These are phyloP conservation scores for Epinotia ramella DNA, from an alignment of 2,888 invertebrate species.

Conservation along the genomic window DNA sequence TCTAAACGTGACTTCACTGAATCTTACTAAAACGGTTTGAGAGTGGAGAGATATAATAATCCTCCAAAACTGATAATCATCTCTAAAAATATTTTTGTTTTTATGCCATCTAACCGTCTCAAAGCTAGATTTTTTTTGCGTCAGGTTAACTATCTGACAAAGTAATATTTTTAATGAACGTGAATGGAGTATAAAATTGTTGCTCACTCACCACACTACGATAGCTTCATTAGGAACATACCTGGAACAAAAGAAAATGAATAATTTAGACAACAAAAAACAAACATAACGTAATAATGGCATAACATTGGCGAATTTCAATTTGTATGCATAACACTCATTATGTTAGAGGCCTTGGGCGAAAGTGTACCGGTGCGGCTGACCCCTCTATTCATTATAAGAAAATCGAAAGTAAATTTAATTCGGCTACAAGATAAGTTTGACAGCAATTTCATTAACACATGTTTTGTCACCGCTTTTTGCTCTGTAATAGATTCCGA, in stretches of 20 bases:
- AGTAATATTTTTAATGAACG: neutral
- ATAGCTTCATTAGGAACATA: conserved; percentile 54
- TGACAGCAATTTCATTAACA: conserved; percentile 68
- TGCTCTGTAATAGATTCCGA: conserved; percentile 52
- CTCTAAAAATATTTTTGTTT: neutral
- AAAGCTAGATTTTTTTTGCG: neutral
- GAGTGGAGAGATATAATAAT: neutral
- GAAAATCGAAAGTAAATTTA: conserved; percentile 82
- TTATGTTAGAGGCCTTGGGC: conserved; percentile 70
- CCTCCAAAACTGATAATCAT: neutral
- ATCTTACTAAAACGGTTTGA: neutral
- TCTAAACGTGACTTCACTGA: neutral
- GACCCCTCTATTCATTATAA: conserved; percentile 79
- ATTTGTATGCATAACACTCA: conserved; percentile 63
- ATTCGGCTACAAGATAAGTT: conserved; percentile 71
- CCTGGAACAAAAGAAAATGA: conserved; percentile 66
- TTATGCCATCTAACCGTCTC: neutral
- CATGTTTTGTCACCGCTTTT: conserved; percentile 57
- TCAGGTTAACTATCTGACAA: neutral
- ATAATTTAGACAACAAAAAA: conserved; percentile 48
- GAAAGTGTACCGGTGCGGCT: conserved; percentile 72
- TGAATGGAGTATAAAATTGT: neutral
- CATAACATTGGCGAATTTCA: conserved; percentile 62
- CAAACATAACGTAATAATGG: conserved; percentile 52
- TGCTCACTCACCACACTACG: conserved; percentile 23